Evolutionary conservation across 2,113 vertebrate species (phyloP), one percentile per base, ranked within the genome.

Genomic region (Lethenteron camtschaticum): DNA sequence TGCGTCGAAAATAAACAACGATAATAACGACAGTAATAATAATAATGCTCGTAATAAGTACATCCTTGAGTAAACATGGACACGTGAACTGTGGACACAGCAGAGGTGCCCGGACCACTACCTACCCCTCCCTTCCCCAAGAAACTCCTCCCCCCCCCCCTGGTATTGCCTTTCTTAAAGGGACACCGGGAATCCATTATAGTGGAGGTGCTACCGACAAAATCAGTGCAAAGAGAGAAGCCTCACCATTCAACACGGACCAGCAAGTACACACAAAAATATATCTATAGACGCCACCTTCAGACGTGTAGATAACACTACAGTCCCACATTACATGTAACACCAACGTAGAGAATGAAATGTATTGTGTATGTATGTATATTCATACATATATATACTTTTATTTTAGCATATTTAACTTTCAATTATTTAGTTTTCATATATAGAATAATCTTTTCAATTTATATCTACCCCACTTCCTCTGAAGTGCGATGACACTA

Each of bases 41-140:
- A 10, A 55, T 56, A 10, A 41, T 56, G n/a, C 63, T 69, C 58
- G 69, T 56, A 76, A 81, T 81, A 85, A 84, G 86, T 83, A 85
- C 86, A 80, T 86, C 86, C 87, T 87, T 89, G 86, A 90, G 89
- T 94, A 94, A 95, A 91, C 87, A 85, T 83, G 85, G 85, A 88
- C 87, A 88, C 86, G 72, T 86, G 85, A 86, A 85, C 85, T 82
- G 85, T 82, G 79, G 84, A 84, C 78, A 41, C 41, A 41, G 41
- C 41, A 41, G 41, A 41, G 41, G 41, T 83, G 86, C 86, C 84
- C 83, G 77, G 79, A 14, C 14, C 68, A 10, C 70, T 63, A 58
- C 70, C 57, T 12, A 57, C 24, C 69, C 11, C 69, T 11, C 56
- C 41, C 41, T 41, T 41, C 41, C 41, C 41, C 41, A 41, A 41